Base-by-base conservation (phyloP, 1,140 invertebrate species). In the Lethrus apterus region DNA sequence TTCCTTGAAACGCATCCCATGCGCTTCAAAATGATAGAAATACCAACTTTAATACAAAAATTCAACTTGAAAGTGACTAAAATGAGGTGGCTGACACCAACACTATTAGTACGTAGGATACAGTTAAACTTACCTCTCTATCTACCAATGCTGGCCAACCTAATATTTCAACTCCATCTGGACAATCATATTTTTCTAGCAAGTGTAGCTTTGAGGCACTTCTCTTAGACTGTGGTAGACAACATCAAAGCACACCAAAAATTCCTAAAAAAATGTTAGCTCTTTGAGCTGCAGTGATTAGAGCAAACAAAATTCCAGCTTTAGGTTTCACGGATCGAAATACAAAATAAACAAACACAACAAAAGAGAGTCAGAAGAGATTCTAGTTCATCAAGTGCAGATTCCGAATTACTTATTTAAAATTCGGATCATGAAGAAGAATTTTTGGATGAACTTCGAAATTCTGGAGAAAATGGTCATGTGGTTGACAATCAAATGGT, bases 1-100 rank as follows among this genome's bases (percentile, higher is more conserved):
- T n/a, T n/a, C n/a, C n/a, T n/a, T n/a, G n/a, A n/a, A n/a, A n/a
- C n/a, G n/a, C n/a, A n/a, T n/a, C n/a, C n/a, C n/a, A n/a, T n/a
- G 23, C 5, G 18, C 30, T 18, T 32, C 33, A 24, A 34, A 48
- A 34, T 9, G 46, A 32, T 48, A 36, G 46, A 18, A 46, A 11
- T 11, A 2, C 10, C 32, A 33, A 29, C 13, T 9, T n/a, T 11
- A 29, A 29, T 11, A 11, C 26, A 4, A 9, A 29, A 29, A 29
- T n/a, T 29, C 26, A 29, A 11, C 13, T 11, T 11, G 9, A 9
- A 29, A 29, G 13, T 29, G 26, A 11, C 26, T 29, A 9, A 29
- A 29, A n/a, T 29, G 9, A 29, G 26, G 26, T 29, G 26, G 13
- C 26, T 29, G 26, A 9, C 26, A 29, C 26, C 26, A 29, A 29